A percentile compares a stretch with the other conserved stretches of the same genome.
phyloP scores from a whole-genome alignment of 30 jellyfish, hydroid and myxozoan genomes.

The Rhopilema esculentum region DNA sequence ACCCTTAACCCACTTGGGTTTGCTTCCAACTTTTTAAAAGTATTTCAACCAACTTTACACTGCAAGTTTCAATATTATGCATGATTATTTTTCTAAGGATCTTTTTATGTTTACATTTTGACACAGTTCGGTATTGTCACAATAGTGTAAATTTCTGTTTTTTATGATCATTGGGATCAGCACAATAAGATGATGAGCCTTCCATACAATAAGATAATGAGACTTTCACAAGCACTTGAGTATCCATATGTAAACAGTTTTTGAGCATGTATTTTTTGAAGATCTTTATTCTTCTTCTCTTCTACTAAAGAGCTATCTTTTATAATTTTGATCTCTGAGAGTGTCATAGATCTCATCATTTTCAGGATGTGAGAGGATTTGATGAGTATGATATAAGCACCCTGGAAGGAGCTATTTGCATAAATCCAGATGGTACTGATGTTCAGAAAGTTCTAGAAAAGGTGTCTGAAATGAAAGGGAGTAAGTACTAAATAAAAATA shows the following conservation, averaged over 20 bases:
- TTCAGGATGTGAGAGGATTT: constrained; percentile 69
- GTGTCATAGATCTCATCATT: neutral
- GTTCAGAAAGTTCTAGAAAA: constrained; percentile 20
- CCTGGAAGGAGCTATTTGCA: constrained; percentile 47
- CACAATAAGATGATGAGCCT: no score
- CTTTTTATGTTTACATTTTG: neutral
- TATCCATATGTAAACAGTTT: no score
- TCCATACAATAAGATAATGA: no score
- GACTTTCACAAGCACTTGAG: no score
- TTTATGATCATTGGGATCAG: no score
- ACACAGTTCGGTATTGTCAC: neutral
- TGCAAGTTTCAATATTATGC: no score
- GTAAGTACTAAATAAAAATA: neutral
- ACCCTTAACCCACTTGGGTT: no score
- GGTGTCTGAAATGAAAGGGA: neutral
- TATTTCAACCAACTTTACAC: no score
- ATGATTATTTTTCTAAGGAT: neutral
- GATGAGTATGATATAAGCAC: constrained; percentile 69
- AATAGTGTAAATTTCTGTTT: no score
- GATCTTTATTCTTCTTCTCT: neutral
- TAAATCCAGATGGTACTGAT: constrained; percentile 59
- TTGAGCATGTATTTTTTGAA: no score
- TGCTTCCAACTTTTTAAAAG: no score
- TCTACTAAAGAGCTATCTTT: neutral
- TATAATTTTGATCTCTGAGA: neutral